phyloP scores from a whole-genome alignment of 2,888 invertebrate genomes.

The Tachystola acroxantha region DNA sequence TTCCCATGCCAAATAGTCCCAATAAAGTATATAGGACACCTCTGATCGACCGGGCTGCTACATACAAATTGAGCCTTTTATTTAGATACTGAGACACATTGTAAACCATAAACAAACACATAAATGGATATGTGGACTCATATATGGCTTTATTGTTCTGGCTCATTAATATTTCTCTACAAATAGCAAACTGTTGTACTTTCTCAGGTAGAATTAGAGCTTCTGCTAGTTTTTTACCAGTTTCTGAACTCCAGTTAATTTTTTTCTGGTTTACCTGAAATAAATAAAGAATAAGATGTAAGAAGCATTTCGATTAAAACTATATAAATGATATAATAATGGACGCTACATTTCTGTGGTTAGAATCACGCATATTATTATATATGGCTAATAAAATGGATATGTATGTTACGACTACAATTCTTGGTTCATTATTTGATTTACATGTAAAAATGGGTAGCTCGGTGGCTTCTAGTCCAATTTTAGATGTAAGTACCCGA shows the following conservation, averaged over 20 bases:
- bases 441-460: no score
- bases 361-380: no score
- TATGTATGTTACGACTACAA: no score
- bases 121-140: constrained; percentile 74
- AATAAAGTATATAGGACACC: constrained; percentile 72
- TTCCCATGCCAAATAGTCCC: constrained; percentile 74
- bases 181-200: constrained; percentile 89
- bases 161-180: constrained; percentile 83
- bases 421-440: no score
- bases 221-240: constrained; percentile 80
- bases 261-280: constrained; percentile 79
- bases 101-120: constrained; percentile 70
- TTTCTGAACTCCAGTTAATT: constrained; percentile 81
- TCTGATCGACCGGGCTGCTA: constrained; percentile 67
- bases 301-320: no score
- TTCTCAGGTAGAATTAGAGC: constrained; percentile 86
- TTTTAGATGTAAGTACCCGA: no score
- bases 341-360: no score
- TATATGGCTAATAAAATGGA: no score
- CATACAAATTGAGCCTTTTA: constrained; percentile 70
- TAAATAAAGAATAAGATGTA: constrained; percentile 6
- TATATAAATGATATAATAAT: no score
- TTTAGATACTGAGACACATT: constrained; percentile 73
- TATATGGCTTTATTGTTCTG: constrained; percentile 77
- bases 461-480: no score